Evolutionary conservation across 2,797 vertebrate genomes (phyloP), one percentile per base, ranked within the genome.

Genomic region (Enteromius trimaculatus): DNA sequence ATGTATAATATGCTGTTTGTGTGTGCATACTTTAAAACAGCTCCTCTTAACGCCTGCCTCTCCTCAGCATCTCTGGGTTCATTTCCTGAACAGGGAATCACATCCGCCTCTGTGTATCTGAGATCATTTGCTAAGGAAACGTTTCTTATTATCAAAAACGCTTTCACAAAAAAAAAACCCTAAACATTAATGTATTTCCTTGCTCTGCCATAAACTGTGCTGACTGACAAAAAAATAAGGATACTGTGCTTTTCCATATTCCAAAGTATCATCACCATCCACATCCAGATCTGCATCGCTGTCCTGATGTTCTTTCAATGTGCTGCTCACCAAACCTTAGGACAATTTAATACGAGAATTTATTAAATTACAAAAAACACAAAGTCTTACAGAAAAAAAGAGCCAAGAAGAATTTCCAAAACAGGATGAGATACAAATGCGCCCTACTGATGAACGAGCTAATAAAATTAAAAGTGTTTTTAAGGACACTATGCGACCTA

Each of bases 221-320:
- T 64, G 60, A 31, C 64, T 29, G 76, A 26, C 76, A 11, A 51
- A 14, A 17, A 51, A 69, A 29, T 53, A 87, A 97, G 93, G 98
- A 99, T 99, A 98, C 98, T 99, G 98, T 70, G 96, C 96, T 91
- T 97, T 95, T 87, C 98, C 98, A 1, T 99, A 99, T 88, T 98
- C 97, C 88, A 98, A 93, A 74, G 97, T 98, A 88, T 99, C 97
- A 0, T 99, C 98, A 84, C 98, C 98, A n/a, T 99, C 98, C 88
- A 99, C 97, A 19, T 99, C 98, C 92, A 99, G 92, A 91, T 99
- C 98, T 0, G 95, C 97, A 0, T 99, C 97, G 1, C 98, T 99
- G 93, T 99, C 98, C 2, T 97, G 96, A 85, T 96, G 96, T 88
- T 99, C 98, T 87, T 97, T 98, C 29, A 92, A 87, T 1, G 95